Percentiles rank a stretch among this genome's conserved stretches.
These are phyloP conservation scores for Trachythela sp. DNA, from an alignment of 64 coral and sea anemone species.

Conservation along the genomic window DNA sequence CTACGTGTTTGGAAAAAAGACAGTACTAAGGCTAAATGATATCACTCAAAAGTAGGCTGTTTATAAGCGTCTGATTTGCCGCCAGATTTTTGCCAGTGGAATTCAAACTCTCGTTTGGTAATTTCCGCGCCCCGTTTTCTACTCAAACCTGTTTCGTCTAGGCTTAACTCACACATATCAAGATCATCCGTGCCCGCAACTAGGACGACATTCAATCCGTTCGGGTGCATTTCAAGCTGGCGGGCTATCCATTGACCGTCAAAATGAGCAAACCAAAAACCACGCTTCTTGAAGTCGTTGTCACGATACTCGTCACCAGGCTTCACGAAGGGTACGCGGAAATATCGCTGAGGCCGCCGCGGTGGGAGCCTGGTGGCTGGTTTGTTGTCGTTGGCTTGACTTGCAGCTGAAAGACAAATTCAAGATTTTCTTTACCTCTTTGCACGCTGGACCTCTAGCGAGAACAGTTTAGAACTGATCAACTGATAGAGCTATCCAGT, in stretches of 20 bases:
- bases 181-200: constrained; percentile 89
- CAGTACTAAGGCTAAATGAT: not conserved
- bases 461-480: no score
- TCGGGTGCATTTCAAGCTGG: constrained; percentile 80
- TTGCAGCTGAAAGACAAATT: not conserved
- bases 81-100: constrained; percentile 58
- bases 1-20: no score
- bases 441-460: no score
- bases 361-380: constrained; percentile 58
- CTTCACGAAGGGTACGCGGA: constrained; percentile 77
- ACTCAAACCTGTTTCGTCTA: constrained; percentile 79
- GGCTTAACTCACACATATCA: constrained; percentile 94
- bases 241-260: constrained; percentile 98
- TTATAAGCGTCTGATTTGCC: constrained; percentile 36
- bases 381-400: not conserved
- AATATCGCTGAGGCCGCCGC: constrained; percentile 73
- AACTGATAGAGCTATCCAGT: no score
- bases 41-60: not conserved
- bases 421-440: no score
- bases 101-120: constrained; percentile 69
- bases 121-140: constrained; percentile 74
- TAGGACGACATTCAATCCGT: constrained; percentile 56
- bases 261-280: constrained; percentile 95
- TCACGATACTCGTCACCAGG: constrained; percentile 70
- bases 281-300: constrained; percentile 80